A percentile compares a stretch with the other conserved stretches of the same genome.
Conservation (phyloP, 2,888 invertebrate species). For the Phragmatobia fuliginosa region DNA sequence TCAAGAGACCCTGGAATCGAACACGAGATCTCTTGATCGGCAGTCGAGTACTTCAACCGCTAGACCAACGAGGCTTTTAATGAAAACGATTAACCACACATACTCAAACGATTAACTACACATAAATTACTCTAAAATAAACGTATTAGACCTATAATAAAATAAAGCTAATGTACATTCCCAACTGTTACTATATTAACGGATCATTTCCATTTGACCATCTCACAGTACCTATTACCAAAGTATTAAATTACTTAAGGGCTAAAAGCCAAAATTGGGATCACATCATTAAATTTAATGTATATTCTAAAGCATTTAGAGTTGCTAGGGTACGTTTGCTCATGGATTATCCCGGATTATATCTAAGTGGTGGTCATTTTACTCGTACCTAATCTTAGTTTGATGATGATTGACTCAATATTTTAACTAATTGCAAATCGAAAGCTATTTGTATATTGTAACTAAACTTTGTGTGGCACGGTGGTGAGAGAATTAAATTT, state of each 20-base stretch:
- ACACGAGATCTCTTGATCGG: no score
- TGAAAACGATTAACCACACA: background rate
- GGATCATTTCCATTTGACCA: conserved; percentile 35
- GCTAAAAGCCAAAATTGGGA: conserved; percentile 72
- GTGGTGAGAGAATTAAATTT: background rate
- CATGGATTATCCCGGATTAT: conserved; percentile 74
- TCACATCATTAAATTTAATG: conserved; percentile 80
- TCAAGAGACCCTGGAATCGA: no score
- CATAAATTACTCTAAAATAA: background rate
- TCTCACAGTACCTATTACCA: conserved; percentile 45
- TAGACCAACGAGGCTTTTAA: no score
- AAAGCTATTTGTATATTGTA: background rate
- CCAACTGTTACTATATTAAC: conserved; percentile 24
- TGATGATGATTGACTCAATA: conserved; percentile 36
- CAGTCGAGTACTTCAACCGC: no score
- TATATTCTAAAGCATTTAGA: conserved; percentile 76
- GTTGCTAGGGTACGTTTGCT: conserved; percentile 64
- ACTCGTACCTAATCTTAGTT: conserved; percentile 47
- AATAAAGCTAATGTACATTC: conserved; percentile 26
- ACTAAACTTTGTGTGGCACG: background rate
- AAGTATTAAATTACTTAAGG: conserved; percentile 61
- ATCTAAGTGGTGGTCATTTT: conserved; percentile 75
- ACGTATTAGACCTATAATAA: conserved; percentile 21
- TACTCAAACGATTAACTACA: background rate
- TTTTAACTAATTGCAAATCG: background rate